Percentiles rank a stretch among this genome's conserved stretches.
phyloP scores from a whole-genome alignment of 2,888 invertebrate species.

The Yponomeuta plumbellus region DNA sequence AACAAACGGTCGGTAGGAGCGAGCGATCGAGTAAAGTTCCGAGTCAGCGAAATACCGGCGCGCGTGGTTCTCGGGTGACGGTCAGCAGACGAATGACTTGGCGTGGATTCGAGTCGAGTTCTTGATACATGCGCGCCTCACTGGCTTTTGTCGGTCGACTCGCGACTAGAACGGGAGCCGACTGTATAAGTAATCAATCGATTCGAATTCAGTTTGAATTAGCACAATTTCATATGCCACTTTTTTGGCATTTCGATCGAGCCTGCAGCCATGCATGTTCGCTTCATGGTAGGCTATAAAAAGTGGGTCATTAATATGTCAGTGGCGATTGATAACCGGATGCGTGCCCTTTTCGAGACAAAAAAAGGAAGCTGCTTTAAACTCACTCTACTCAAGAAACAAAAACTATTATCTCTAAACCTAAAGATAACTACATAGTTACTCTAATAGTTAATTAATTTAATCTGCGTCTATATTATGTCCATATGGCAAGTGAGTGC shows the following conservation, averaged over 20 bases:
- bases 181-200: slow-evolving; percentile 9
- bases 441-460: too few species aligned
- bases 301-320: background rate
- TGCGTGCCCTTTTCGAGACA: background rate
- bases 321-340: background rate
- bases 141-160: slow-evolving; percentile 9
- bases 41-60: slow-evolving; percentile 38
- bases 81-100: slow-evolving; percentile 53
- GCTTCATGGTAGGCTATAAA: background rate
- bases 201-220: slow-evolving; percentile 10
- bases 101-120: slow-evolving; percentile 22
- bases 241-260: background rate
- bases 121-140: background rate
- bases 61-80: slow-evolving; percentile 49
- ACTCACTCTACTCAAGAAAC: background rate
- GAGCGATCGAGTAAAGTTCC: slow-evolving; percentile 62
- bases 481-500: too few species aligned
- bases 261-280: background rate
- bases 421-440: too few species aligned
- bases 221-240: background rate
- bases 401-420: too few species aligned
- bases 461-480: too few species aligned
- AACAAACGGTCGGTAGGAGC: slow-evolving; percentile 16
- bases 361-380: background rate
- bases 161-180: slow-evolving; percentile 9